A percentile compares a stretch with the other conserved stretches of the same genome.
These are phyloP conservation scores for Sipha flava DNA, from an alignment of 1,140 invertebrate genomes.

Conservation along the genomic window DNA sequence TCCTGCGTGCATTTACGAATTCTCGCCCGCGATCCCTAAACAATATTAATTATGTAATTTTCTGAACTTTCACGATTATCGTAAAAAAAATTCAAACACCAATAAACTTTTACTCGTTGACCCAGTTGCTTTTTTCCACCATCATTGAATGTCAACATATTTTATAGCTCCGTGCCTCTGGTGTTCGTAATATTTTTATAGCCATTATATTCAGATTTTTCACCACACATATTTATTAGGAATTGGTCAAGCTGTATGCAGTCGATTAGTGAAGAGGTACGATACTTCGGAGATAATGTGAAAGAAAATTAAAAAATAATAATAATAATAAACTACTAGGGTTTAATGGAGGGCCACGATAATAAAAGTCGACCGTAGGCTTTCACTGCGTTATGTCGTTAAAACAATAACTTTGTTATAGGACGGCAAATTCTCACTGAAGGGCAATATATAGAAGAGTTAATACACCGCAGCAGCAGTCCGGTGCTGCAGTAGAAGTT, in stretches of 20 bases:
- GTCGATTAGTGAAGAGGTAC: not conserved
- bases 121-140: not conserved
- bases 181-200: not conserved
- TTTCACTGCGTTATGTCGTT: too few relatives aligned
- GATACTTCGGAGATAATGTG: not conserved
- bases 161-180: not conserved
- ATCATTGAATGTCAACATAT: not conserved
- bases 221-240: not conserved
- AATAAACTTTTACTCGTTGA: not conserved
- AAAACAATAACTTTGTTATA: too few relatives aligned
- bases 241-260: not conserved
- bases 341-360: not conserved
- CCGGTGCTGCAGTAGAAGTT: too few relatives aligned
- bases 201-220: conserved; percentile 7
- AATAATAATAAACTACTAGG: not conserved
- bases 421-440: not conserved
- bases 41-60: conserved; percentile 1
- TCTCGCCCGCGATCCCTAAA: not conserved
- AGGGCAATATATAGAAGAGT: not conserved
- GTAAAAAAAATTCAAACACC: not conserved
- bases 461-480: not conserved
- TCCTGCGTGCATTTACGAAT: not conserved
- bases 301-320: not conserved
- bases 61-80: conserved; percentile 4
- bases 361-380: not conserved